Conservation (phyloP, 2,888 invertebrate genomes). For the Scaptomyza caliginosa region DNA sequence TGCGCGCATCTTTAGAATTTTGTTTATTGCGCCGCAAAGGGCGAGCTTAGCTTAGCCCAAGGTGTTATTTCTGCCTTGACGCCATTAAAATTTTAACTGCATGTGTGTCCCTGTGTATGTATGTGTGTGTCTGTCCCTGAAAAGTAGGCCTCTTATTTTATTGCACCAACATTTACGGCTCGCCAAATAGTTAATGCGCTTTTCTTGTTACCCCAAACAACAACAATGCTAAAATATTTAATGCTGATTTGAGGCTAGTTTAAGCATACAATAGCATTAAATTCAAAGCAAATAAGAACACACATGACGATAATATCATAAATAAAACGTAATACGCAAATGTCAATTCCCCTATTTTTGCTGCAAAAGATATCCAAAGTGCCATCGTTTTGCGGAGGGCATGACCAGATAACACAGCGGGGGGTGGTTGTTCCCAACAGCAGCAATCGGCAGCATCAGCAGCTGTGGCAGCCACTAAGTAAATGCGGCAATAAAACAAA, state of each 20-base stretch:
- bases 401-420: not conserved
- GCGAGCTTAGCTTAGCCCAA: slow-evolving; percentile 50
- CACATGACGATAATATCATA: slow-evolving; percentile 31
- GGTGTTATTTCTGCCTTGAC: slow-evolving; percentile 45
- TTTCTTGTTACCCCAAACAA: slow-evolving; percentile 52
- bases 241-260: slow-evolving; percentile 39
- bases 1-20: slow-evolving; percentile 68
- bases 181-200: slow-evolving; percentile 72
- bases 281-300: slow-evolving; percentile 18
- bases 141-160: slow-evolving; percentile 69
- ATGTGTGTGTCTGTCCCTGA: slow-evolving; percentile 9
- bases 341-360: not conserved
- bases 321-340: slow-evolving; percentile 28
- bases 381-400: not conserved
- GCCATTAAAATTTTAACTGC: slow-evolving; percentile 68
- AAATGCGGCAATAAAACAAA: slow-evolving; percentile 33
- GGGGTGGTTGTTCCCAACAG: not conserved
- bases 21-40: slow-evolving; percentile 64
- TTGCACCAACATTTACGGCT: slow-evolving; percentile 60
- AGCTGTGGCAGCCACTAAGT: slow-evolving; percentile 4
- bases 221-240: slow-evolving; percentile 14
- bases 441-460: not conserved
- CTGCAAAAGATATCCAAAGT: not conserved
- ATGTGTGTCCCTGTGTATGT: slow-evolving; percentile 13
- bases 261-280: slow-evolving; percentile 19